These are phyloP conservation scores for Chironomus striatipennis DNA, from an alignment of 1,140 invertebrate species.

Conservation along the genomic window DNA sequence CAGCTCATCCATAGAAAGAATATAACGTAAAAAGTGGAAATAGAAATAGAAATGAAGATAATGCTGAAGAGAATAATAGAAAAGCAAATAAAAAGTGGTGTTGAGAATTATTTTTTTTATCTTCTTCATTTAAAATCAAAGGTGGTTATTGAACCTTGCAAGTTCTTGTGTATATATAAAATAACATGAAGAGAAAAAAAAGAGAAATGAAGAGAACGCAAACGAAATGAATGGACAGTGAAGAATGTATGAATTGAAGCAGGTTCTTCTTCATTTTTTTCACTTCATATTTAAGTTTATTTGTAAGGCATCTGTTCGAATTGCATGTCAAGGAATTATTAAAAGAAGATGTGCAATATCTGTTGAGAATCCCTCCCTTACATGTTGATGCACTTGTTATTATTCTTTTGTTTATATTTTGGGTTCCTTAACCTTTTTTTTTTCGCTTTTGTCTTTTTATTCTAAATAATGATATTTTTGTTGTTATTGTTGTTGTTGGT, in stretches of 20 bases:
- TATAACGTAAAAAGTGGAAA: too few relatives aligned
- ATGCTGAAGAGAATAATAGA: background rate
- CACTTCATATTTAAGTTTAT: background rate
- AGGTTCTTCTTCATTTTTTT: background rate
- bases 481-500: too few relatives aligned
- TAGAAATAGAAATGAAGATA: background rate
- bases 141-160: background rate
- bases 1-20: too few relatives aligned
- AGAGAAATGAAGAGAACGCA: background rate
- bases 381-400: background rate
- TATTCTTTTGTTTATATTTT: conserved; percentile 18
- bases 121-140: background rate
- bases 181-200: background rate
- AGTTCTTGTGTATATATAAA: background rate
- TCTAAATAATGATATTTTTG: background rate
- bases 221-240: background rate
- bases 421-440: conserved; percentile 12
- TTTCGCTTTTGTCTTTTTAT: background rate
- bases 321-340: conserved; percentile 1
- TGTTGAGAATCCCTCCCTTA: background rate
- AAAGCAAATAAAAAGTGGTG: background rate
- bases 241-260: conserved; percentile 1
- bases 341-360: background rate
- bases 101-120: background rate
- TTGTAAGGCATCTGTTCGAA: too few relatives aligned